These are phyloP conservation scores for Falco peregrinus DNA, from an alignment of 2,797 vertebrate genomes.

Conservation along the genomic window DNA sequence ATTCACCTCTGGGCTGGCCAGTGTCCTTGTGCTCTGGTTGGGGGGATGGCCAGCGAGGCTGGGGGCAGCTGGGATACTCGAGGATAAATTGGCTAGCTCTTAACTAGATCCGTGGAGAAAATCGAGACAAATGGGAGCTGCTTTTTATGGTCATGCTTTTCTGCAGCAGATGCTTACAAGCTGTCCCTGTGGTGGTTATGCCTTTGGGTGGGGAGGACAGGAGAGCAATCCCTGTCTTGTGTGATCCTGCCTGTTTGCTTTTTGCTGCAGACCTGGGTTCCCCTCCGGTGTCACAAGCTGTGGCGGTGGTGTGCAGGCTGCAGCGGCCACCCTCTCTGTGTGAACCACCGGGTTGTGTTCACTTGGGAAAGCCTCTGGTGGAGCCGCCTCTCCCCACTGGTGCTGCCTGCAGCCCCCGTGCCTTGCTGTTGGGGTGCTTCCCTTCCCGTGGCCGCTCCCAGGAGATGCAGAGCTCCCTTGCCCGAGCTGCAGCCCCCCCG, in stretches of 20 bases:
- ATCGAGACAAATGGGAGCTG: background rate
- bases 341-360: background rate
- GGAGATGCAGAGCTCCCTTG: background rate
- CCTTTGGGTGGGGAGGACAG: background rate
- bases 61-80: background rate
- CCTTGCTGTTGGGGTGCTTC: background rate
- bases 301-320: background rate
- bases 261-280: background rate
- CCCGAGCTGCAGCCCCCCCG: background rate
- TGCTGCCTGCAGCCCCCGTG: accelerated
- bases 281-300: background rate
- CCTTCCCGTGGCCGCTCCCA: background rate
- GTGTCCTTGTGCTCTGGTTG: background rate
- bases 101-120: background rate
- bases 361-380: background rate
- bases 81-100: background rate
- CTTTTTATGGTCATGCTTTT: background rate
- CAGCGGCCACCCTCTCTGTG: background rate
- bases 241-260: background rate
- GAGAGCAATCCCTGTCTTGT: background rate
- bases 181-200: background rate
- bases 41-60: background rate
- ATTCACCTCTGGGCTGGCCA: background rate
- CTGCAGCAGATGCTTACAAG: background rate
- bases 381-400: background rate